phyloP scores from a whole-genome alignment of 2,797 vertebrate species.

The Ctenopoma multispine region DNA sequence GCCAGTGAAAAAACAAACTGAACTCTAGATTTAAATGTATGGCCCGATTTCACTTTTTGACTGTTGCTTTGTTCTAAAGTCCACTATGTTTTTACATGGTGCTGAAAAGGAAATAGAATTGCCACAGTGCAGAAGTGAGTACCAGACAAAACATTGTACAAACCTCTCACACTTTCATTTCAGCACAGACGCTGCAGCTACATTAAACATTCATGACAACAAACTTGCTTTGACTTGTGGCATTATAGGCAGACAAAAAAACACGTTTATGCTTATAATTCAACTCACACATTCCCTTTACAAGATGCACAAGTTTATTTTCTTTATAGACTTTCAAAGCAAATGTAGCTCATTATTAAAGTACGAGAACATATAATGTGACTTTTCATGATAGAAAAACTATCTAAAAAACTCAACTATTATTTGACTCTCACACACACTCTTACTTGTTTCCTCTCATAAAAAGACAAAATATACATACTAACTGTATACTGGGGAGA shows the following conservation, averaged over 20 bases:
- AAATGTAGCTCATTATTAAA: slow-evolving; percentile 35
- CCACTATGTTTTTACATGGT: slow-evolving; percentile 10
- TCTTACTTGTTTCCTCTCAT: neutral
- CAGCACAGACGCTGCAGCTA: slow-evolving; percentile 14
- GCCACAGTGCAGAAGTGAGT: slow-evolving; percentile 17
- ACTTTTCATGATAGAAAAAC: slow-evolving; percentile 26
- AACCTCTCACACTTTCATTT: slow-evolving; percentile 23
- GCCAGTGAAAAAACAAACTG: neutral
- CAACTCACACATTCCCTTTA: slow-evolving; percentile 35
- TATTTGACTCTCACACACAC: slow-evolving; percentile 12
- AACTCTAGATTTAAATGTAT: slow-evolving; percentile 20
- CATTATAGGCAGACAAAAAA: slow-evolving; percentile 18
- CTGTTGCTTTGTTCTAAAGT: slow-evolving; percentile 10
- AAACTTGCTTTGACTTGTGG: slow-evolving; percentile 32
- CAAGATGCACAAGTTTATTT: slow-evolving; percentile 52
- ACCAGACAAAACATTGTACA: slow-evolving; percentile 17
- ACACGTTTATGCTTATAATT: slow-evolving; percentile 23
- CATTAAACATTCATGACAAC: slow-evolving; percentile 47
- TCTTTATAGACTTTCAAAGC: slow-evolving; percentile 48
- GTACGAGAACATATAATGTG: slow-evolving; percentile 20
- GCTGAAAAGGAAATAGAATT: slow-evolving; percentile 30
- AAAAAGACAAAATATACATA: slow-evolving; percentile 43
- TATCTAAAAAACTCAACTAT: slow-evolving; percentile 28
- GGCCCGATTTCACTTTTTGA: slow-evolving; percentile 39
- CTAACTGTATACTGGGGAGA: slow-evolving; percentile 4